Percentiles rank a stretch among this genome's conserved stretches.
Evolutionary conservation across 2,888 invertebrate genomes (phyloP).

Genomic region (Eudasyphora cyanicolor): DNA sequence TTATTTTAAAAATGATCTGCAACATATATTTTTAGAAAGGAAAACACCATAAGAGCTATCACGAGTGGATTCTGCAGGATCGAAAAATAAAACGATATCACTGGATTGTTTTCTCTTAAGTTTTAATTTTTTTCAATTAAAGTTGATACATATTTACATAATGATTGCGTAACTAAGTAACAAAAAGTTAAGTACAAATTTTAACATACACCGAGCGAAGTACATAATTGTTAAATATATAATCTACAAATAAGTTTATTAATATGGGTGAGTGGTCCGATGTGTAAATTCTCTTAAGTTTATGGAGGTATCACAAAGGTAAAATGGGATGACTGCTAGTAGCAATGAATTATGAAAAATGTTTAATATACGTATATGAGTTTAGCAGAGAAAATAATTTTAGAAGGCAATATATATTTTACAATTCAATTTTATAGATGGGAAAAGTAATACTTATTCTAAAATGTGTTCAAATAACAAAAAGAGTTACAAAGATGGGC

Average conservation of each 20-base stretch:
- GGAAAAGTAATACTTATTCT: no score
- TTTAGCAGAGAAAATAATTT: no score
- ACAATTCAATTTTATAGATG: no score
- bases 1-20: no score
- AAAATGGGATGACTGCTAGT: no score
- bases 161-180: neutral
- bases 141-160: slow-evolving; percentile 24
- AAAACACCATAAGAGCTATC: no score
- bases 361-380: no score
- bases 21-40: no score
- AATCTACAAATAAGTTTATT: slow-evolving; percentile 1
- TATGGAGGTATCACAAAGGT: neutral
- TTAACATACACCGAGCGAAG: slow-evolving; percentile 25
- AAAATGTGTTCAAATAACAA: neutral
- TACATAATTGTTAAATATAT: neutral
- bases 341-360: no score
- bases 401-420: no score
- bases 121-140: slow-evolving; percentile 18
- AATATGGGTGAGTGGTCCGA: neutral
- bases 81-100: neutral
- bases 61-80: neutral
- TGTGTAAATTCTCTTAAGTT: neutral
- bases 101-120: neutral
- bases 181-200: slow-evolving; percentile 5
- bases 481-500: slow-evolving; percentile 19